Percentiles rank a stretch among this genome's conserved stretches.
Conservation (phyloP, 1,140 invertebrate species). For the Epicauta chinensis region DNA sequence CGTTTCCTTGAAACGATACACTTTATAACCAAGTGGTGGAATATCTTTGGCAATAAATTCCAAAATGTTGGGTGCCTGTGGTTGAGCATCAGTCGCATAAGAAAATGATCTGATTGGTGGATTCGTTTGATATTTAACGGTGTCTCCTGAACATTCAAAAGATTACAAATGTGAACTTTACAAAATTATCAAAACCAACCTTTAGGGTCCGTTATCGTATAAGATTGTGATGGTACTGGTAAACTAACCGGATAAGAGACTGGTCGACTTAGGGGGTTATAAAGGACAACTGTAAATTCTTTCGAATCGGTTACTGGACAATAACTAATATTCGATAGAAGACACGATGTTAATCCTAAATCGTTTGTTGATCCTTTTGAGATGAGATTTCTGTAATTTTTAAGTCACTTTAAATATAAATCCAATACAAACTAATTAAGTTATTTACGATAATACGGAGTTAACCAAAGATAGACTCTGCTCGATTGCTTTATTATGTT, state of each 20-base stretch:
- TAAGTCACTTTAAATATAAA: not conserved
- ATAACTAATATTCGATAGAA: conserved; percentile 52
- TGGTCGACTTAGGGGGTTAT: conserved; percentile 68
- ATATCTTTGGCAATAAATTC: conserved; percentile 56
- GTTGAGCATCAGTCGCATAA: conserved; percentile 5
- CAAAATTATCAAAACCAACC: conserved; percentile 39
- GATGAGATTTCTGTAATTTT: conserved; percentile 2
- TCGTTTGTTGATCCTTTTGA: not conserved
- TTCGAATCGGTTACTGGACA: conserved; percentile 55
- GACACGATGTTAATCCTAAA: conserved; percentile 11
- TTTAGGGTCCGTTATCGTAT: conserved; percentile 53
- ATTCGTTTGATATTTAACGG: conserved; percentile 6
- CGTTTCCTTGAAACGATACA: conserved; percentile 47
- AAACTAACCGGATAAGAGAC: conserved; percentile 58
- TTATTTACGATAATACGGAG: conserved; percentile 2
- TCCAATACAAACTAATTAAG: not conserved
- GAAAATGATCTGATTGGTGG: conserved; percentile 16
- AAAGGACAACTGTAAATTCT: conserved; percentile 59
- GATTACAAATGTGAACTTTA: not conserved
- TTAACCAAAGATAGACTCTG: not conserved
- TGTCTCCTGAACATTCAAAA: not conserved
- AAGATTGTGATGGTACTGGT: conserved; percentile 49
- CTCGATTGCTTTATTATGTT: conserved; percentile 53
- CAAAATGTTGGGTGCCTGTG: conserved; percentile 45
- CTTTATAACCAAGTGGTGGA: conserved; percentile 57